phyloP scores from a whole-genome alignment of 2,797 vertebrate genomes.

The Periparus ater region DNA sequence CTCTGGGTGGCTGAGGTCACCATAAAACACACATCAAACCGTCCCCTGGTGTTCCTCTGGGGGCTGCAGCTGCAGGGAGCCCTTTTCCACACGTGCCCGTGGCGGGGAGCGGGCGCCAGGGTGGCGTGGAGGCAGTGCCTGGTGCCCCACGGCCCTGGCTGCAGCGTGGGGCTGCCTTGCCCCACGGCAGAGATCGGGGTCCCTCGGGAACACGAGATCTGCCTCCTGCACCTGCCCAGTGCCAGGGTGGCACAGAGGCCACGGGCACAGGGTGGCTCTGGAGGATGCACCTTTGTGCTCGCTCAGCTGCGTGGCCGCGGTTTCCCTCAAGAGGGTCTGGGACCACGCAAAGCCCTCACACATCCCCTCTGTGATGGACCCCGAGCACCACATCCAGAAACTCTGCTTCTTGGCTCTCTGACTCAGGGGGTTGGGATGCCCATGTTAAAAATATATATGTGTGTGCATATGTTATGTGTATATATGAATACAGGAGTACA shows the following conservation, averaged over 20 bases:
- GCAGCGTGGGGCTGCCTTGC: slow-evolving; percentile 24
- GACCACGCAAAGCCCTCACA: fast-evolving
- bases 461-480: background rate
- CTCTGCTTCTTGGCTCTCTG: background rate
- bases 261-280: fast-evolving
- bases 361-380: background rate
- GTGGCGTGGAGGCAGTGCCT: background rate
- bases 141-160: background rate
- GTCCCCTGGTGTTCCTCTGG: fast-evolving
- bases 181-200: background rate
- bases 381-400: background rate
- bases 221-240: fast-evolving
- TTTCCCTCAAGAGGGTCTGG: background rate
- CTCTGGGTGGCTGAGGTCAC: fast-evolving
- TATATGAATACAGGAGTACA: background rate
- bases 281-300: background rate
- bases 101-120: fast-evolving
- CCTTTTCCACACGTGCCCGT: fast-evolving
- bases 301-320: background rate
- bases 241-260: background rate
- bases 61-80: background rate
- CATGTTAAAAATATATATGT: fast-evolving
- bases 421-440: background rate
- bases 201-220: fast-evolving
- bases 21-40: background rate